Base-by-base conservation (phyloP, 2,113 vertebrate species). In the Brachyhypopomus occidentalis region DNA sequence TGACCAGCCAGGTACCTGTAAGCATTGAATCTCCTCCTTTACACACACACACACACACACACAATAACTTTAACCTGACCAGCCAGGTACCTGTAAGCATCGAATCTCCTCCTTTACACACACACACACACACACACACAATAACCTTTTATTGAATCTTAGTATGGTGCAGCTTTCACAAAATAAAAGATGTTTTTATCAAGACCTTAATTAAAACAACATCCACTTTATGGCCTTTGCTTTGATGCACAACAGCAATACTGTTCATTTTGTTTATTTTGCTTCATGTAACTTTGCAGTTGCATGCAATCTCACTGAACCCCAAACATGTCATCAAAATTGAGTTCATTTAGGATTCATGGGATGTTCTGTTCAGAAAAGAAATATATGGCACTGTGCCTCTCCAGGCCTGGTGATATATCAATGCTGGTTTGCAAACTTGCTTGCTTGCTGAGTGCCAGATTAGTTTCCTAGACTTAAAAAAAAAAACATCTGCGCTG, bases 71-170 rank as follows among this genome's bases (percentile, higher is more conserved):
- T 94, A 98, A 94, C 92, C 95, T 99, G 95, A 95, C 96, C 95
- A 98, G 95, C 95, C 98, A 99, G 97, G 97, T 99, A 98, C 98
- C 98, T 99, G 97, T 99, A 99, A 99, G 98, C 97, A 95, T 97
- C 96, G 64, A 85, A 93, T 94, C 88, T 96, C 89, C 91, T 93
- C 84, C 69, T 83, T 63, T 3, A 30, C 30, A 30, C 30, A 30
- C 30, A 30, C 30, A 30, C 30, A 30, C 30, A 30, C 30, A 66
- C n/a, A 59, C 38, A 63, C 64, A 77, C 63, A 80, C 38, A 73
- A 56, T 17, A 25, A 63, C 74, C 12, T 52, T 52, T 52, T 52
- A 52, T 52, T 52, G 45, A 52, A 52, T 52, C 45, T 52, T 52
- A 52, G 45, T 11, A 14, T 14, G 12, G 8, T 52, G 45, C 3